These are phyloP conservation scores for Sebastiscus albofasciatus DNA, from an alignment of 2,797 vertebrate species.

Conservation along the genomic window DNA sequence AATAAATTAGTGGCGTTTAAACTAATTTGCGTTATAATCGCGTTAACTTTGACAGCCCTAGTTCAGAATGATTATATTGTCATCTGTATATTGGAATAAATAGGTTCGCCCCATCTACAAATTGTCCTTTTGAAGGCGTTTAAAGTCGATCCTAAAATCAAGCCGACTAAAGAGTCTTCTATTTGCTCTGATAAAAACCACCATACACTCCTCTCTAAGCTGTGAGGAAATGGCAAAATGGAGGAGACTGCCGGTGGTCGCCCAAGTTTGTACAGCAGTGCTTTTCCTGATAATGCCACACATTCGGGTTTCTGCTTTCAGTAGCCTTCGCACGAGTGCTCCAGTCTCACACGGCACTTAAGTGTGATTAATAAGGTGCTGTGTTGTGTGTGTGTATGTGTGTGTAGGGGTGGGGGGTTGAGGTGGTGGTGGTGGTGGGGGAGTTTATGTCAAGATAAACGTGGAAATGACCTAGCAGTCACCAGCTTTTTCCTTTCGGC, in stretches of 20 bases:
- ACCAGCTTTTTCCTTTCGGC: slow-evolving; percentile 74
- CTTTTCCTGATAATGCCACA: slow-evolving; percentile 76
- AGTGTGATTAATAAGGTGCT: slow-evolving; percentile 87
- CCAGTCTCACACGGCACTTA: slow-evolving; percentile 84
- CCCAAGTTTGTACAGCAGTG: slow-evolving; percentile 74
- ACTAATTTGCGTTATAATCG: too few relatives aligned
- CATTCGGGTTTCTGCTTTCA: slow-evolving; percentile 73
- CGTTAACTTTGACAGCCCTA: too few relatives aligned
- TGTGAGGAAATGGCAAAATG: slow-evolving; percentile 60
- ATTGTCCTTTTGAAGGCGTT: slow-evolving; percentile 32
- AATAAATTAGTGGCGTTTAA: too few relatives aligned
- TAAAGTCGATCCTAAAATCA: slow-evolving; percentile 45
- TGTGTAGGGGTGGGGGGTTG: slow-evolving; percentile 37
- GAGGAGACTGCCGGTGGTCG: slow-evolving; percentile 59
- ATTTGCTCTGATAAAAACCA: slow-evolving; percentile 67
- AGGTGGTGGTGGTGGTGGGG: slow-evolving; percentile 55
- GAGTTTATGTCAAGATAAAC: slow-evolving; percentile 84
- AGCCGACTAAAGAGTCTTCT: slow-evolving; percentile 61
- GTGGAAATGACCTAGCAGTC: slow-evolving; percentile 81
- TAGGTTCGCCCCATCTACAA: slow-evolving; percentile 18
- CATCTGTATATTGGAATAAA: slow-evolving; percentile 16
- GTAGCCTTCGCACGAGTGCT: slow-evolving; percentile 75
- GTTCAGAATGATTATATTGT: slow-evolving; percentile 1
- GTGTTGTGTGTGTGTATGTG: slow-evolving; percentile 51
- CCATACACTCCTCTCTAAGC: slow-evolving; percentile 53